Evolutionary conservation across 2,888 invertebrate genomes (phyloP).

Genomic region (Agriopis leucophaearia): DNA sequence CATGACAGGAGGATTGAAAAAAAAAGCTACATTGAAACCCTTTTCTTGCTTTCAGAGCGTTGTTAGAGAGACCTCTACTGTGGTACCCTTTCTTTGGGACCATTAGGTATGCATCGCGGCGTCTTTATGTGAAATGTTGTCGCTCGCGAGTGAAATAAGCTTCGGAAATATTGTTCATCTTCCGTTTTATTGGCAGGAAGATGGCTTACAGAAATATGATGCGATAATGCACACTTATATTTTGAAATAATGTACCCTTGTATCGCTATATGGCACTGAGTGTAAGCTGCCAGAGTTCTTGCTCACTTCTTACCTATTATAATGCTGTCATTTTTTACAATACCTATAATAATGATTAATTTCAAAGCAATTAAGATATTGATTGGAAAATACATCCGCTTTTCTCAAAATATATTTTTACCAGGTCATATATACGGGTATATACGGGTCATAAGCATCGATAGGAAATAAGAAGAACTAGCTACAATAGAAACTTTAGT

Average conservation of each 20-base stretch:
- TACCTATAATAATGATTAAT: too few species aligned
- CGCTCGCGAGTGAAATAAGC: constrained; percentile 7
- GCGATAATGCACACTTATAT: constrained; percentile 7
- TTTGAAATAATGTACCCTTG: not conserved
- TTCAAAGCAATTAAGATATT: too few species aligned
- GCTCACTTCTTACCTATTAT: too few species aligned
- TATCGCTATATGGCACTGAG: too few species aligned
- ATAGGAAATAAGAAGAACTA: too few species aligned
- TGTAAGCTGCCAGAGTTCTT: too few species aligned
- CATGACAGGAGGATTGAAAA: constrained; percentile 45
- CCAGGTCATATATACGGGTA: too few species aligned
- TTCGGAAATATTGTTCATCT: constrained; percentile 14
- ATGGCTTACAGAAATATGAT: constrained; percentile 9
- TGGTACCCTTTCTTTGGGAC: constrained; percentile 23
- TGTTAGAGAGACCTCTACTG: constrained; percentile 17
- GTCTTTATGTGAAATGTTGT: constrained; percentile 15
- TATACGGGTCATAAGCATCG: too few species aligned
- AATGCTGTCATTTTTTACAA: too few species aligned
- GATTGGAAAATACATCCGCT: too few species aligned
- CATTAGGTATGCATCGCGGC: constrained; percentile 32
- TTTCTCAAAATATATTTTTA: too few species aligned
- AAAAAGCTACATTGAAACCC: constrained; percentile 42
- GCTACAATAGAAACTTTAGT: too few species aligned
- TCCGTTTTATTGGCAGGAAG: constrained; percentile 6
- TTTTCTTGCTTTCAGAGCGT: constrained; percentile 34